phyloP scores from a whole-genome alignment of 1,140 invertebrate species.

The Drosophila novamexicana region DNA sequence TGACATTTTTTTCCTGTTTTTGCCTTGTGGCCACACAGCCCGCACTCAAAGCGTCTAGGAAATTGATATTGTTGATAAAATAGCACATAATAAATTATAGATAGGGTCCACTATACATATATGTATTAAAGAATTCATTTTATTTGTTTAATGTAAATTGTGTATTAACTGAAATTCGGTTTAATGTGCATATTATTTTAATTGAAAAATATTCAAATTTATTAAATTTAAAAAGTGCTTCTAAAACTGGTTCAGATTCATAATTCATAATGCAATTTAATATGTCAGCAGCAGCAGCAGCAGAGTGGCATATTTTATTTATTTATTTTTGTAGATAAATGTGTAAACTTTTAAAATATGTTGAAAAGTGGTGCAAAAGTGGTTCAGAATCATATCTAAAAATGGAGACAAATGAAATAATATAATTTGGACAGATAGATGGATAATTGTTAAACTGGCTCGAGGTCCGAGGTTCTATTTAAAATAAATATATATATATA shows the following conservation, averaged over 20 bases:
- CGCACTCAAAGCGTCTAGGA: slow-evolving; percentile 22
- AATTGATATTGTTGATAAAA: slow-evolving; percentile 48
- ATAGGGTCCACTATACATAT: not conserved
- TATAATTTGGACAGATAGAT: not conserved
- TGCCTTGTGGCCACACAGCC: slow-evolving; percentile 25
- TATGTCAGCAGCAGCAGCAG: not conserved
- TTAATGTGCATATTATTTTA: no score
- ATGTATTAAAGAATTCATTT: slow-evolving; percentile 1
- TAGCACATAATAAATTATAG: slow-evolving; percentile 36
- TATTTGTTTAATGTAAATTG: slow-evolving; percentile 18
- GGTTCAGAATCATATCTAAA: not conserved
- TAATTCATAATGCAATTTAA: not conserved
- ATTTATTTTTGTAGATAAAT: no score
- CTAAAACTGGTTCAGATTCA: not conserved
- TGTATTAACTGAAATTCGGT: not conserved
- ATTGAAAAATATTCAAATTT: no score
- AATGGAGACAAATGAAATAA: not conserved
- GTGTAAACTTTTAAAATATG: not conserved
- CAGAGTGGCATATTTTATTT: no score
- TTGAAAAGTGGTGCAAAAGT: not conserved
- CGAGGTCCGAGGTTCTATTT: no score
- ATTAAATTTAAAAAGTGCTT: not conserved
- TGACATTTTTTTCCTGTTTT: slow-evolving; percentile 55
- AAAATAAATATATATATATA: no score
- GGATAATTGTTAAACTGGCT: no score